Percentiles rank a stretch among this genome's conserved stretches.
These are phyloP conservation scores for Cyrtonyx montezumae DNA, from an alignment of 2,113 vertebrate species.

Conservation along the genomic window DNA sequence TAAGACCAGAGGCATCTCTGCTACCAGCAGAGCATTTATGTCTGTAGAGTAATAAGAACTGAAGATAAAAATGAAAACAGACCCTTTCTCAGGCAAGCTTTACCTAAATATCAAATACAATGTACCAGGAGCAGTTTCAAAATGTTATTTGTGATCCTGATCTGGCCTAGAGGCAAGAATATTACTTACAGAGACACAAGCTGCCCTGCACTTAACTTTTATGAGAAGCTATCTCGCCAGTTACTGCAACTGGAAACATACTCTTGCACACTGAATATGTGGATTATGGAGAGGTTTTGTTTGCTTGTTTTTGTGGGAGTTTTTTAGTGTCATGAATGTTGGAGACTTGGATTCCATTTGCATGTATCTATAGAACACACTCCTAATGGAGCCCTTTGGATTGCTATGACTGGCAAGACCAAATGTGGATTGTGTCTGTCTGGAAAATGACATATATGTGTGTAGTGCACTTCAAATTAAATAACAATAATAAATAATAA, in stretches of 20 bases:
- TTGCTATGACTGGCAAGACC: neutral
- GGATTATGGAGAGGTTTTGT: neutral
- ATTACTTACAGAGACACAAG: conserved; percentile 57
- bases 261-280: neutral
- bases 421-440: neutral
- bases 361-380: neutral
- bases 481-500: neutral
- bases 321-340: neutral
- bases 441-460: neutral
- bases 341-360: neutral
- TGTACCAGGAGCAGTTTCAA: conserved; percentile 54
- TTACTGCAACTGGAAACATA: conserved; percentile 57
- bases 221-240: conserved; percentile 62
- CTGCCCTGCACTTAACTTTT: conserved; percentile 50
- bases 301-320: neutral
- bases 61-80: conserved; percentile 59
- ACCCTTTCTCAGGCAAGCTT: conserved; percentile 29
- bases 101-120: conserved; percentile 60
- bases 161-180: conserved; percentile 66
- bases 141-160: conserved; percentile 63
- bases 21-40: conserved; percentile 45
- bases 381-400: neutral
- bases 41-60: conserved; percentile 46
- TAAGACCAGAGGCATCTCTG: conserved; percentile 14
- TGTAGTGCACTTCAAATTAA: neutral